Evolutionary conservation across 2,797 vertebrate genomes (phyloP), one percentile per base, ranked within the genome.

Genomic region (Gymnocypris eckloni): DNA sequence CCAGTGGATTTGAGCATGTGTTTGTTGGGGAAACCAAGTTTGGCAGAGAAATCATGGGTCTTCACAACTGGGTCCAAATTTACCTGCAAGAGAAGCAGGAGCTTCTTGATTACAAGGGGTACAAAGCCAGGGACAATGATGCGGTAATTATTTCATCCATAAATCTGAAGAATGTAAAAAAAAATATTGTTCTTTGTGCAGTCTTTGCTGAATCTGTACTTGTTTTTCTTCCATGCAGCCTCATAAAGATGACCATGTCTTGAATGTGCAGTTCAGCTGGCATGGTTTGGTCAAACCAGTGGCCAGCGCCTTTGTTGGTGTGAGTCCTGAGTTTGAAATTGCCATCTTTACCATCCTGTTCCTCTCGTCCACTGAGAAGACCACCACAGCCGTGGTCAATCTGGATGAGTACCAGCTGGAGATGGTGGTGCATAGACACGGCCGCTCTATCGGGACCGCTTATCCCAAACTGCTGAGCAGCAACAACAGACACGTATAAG

Each of bases 11-110:
- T 69, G 96, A 97, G 82, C 97, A 97, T 2, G 96, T 97, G 83
- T 97, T 97, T 93, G 95, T 96, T 6, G 97, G 96, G 79, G 96
- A 97, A 91, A 96, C 93, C 0, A 94, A 90, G 82, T 93, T 87
- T 59, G 94, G 94, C 13, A 91, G 90, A 70, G 94, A 96, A 89
- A 95, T 97, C 22, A 87, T 96, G 80, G 96, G 96, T 48, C 95
- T 98, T 73, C 97, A 97, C 91, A 97, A 97, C 93, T 97, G 96
- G 96, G 92, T 97, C 78, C 95, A 96, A 90, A 96, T 97, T 91
- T 96, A 97, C 93, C 91, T 97, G 84, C 95, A 97, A 89, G 96
- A 97, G 83, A 98, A 96, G 85, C 87, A 1, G 87, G 87, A 78
- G 0, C 89, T 94, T 28, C 92, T 97, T 83, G 96, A 96, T 90